Percentiles rank a stretch among this genome's conserved stretches.
Conservation (phyloP, 2,113 vertebrate genomes). For the Festucalex cinctus region DNA sequence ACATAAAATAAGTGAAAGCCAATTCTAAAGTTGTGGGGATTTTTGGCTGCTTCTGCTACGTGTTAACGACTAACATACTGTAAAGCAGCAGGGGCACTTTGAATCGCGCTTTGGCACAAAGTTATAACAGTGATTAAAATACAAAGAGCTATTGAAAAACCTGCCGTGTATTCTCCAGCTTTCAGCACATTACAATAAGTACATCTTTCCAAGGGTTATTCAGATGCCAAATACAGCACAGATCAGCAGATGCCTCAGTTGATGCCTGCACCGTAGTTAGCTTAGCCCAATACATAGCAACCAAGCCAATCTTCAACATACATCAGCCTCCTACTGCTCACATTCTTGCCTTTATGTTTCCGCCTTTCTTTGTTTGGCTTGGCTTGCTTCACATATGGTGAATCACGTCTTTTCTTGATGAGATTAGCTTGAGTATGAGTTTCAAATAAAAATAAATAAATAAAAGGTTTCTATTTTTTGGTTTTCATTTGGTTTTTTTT, state of each 20-base stretch:
- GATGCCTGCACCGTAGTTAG: neutral
- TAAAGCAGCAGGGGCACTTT: conserved; percentile 4
- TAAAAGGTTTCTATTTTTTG: too few species aligned
- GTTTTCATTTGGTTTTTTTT: too few species aligned
- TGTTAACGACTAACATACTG: neutral
- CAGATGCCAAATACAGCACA: conserved; percentile 16
- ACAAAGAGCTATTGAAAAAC: conserved; percentile 15
- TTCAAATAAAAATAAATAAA: too few species aligned
- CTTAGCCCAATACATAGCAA: too few species aligned
- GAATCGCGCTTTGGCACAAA: neutral
- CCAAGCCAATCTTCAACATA: too few species aligned
- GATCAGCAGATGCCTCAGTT: conserved; percentile 2
- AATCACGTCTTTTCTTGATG: too few species aligned
- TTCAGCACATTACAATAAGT: conserved; percentile 4
- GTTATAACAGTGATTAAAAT: conserved; percentile 9
- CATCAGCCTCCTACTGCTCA: too few species aligned
- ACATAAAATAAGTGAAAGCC: neutral
- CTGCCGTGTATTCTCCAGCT: conserved; percentile 4
- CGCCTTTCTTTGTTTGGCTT: too few species aligned
- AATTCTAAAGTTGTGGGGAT: neutral
- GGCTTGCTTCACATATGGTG: too few species aligned
- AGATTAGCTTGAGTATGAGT: too few species aligned
- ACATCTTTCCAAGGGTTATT: conserved; percentile 2
- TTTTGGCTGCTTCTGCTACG: neutral
- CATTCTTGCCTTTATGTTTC: too few species aligned